Evolutionary conservation across 2,797 vertebrate species (phyloP).

Genomic region (Martes flavigula): DNA sequence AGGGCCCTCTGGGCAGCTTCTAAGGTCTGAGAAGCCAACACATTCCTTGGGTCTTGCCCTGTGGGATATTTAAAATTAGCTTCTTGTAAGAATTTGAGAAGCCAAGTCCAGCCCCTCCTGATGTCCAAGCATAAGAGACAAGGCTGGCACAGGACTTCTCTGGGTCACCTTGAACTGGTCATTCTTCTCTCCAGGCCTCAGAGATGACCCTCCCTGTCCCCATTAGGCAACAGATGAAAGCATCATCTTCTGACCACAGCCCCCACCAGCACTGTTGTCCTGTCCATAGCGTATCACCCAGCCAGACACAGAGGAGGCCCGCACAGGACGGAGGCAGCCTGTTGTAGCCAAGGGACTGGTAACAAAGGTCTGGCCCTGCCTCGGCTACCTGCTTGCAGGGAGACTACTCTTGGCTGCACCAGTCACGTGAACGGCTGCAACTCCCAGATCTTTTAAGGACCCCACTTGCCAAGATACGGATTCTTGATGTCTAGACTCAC

Average conservation of each 20-base stretch:
- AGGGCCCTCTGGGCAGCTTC: neutral
- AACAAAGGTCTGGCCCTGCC: neutral
- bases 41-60: neutral
- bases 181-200: neutral
- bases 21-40: neutral
- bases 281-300: rapidly evolving
- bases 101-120: neutral
- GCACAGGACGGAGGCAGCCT: neutral
- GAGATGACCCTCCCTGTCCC: neutral
- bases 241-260: neutral
- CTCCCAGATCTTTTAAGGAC: neutral
- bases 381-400: neutral
- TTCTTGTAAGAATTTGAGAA: constrained; percentile 13
- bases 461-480: neutral
- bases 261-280: neutral
- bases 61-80: constrained; percentile 44
- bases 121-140: neutral
- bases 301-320: too few relatives aligned
- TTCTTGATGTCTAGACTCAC: neutral
- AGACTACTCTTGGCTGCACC: neutral
- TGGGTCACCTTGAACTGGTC: neutral
- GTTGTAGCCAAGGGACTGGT: too few relatives aligned
- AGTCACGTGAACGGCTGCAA: neutral
- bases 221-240: neutral
- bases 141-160: neutral